A percentile compares a stretch with the other conserved stretches of the same genome.
Conservation (phyloP, 2,113 vertebrate species). For the Aldabrachelys gigantea region DNA sequence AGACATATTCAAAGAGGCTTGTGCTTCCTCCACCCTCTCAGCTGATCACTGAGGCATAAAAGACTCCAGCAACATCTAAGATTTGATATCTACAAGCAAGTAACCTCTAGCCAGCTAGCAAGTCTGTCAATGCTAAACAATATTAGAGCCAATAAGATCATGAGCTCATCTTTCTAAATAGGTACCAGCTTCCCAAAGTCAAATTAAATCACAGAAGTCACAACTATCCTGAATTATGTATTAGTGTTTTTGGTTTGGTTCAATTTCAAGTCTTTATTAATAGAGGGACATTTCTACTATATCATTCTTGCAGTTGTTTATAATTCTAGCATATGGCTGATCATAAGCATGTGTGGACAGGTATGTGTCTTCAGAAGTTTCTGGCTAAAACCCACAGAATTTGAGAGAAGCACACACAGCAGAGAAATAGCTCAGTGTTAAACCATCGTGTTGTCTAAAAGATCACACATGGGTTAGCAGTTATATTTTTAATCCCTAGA, state of each 20-base stretch:
- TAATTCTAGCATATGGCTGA: neutral
- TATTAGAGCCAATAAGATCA: neutral
- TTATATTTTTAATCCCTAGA: neutral
- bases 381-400: neutral
- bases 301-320: neutral
- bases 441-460: neutral
- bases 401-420: neutral
- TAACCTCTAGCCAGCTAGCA: neutral
- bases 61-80: neutral
- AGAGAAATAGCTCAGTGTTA: neutral
- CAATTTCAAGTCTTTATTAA: neutral
- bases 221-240: neutral
- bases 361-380: neutral
- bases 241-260: neutral
- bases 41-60: neutral
- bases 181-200: neutral
- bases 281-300: neutral
- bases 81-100: neutral
- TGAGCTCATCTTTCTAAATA: neutral
- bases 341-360: no score
- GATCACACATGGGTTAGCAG: accelerated
- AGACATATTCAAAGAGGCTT: neutral
- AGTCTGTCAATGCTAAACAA: neutral
- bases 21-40: neutral
- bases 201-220: neutral